Evolutionary conservation across 2,797 vertebrate genomes (phyloP).

Genomic region (Rhynchonycteris naso): DNA sequence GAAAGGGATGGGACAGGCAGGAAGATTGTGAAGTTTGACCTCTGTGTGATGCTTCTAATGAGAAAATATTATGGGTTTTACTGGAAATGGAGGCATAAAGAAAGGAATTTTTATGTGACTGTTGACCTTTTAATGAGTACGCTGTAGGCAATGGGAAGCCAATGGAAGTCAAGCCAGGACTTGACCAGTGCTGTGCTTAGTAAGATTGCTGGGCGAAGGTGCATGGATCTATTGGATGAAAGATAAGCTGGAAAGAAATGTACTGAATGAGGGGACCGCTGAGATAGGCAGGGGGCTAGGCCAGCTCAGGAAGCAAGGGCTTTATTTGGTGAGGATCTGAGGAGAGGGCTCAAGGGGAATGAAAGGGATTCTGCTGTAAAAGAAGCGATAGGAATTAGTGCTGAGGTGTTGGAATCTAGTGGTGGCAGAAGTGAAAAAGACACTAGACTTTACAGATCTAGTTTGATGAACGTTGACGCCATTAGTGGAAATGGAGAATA

Average conservation of each 20-base stretch:
- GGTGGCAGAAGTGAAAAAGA: background rate
- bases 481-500: background rate
- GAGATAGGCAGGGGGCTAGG: background rate
- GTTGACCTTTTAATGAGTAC: background rate
- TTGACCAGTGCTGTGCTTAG: background rate
- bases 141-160: background rate
- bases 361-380: background rate
- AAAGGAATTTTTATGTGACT: background rate
- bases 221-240: background rate
- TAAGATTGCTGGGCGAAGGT: background rate
- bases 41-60: background rate
- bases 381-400: background rate
- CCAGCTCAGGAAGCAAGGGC: background rate
- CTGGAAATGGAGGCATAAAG: background rate
- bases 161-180: background rate
- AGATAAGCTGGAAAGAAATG: constrained; percentile 31
- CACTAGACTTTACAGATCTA: background rate
- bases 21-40: background rate
- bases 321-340: background rate
- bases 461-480: background rate
- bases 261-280: background rate
- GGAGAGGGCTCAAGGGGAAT: background rate
- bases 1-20: background rate
- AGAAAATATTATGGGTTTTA: background rate
- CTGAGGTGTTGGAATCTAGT: background rate